Percentiles rank a stretch among this genome's conserved stretches.
Conservation (phyloP, 2,113 vertebrate species). For the Larimichthys crocea region DNA sequence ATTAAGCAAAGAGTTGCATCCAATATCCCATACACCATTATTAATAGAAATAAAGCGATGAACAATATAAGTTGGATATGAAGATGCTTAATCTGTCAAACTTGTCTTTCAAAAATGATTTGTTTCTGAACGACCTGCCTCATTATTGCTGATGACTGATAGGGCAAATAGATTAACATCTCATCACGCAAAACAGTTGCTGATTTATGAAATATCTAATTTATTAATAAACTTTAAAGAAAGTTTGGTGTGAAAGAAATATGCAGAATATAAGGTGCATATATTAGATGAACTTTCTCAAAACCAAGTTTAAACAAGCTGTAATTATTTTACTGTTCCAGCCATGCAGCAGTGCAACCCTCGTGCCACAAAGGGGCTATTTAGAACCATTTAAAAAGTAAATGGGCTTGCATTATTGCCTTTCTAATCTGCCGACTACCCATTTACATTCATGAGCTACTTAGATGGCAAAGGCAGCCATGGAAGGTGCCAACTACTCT, state of each 20-base stretch:
- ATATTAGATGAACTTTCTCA: background rate
- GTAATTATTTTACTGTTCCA: background rate
- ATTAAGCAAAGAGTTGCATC: slow-evolving; percentile 23
- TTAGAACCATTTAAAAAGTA: no score
- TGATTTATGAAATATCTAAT: slow-evolving; percentile 21
- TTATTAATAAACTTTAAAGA: slow-evolving; percentile 21
- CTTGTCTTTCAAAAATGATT: slow-evolving; percentile 51
- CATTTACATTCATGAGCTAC: no score
- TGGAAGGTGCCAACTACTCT: no score
- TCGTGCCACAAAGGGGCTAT: no score
- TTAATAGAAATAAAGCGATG: slow-evolving; percentile 35
- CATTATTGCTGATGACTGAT: slow-evolving; percentile 63
- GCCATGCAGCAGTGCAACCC: no score
- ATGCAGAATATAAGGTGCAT: background rate
- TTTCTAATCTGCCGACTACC: no score
- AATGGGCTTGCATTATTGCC: no score
- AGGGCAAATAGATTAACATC: slow-evolving; percentile 23
- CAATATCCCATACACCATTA: slow-evolving; percentile 22
- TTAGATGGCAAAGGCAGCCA: no score
- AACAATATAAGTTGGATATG: slow-evolving; percentile 10
- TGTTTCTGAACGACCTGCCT: slow-evolving; percentile 22
- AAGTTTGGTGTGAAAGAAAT: background rate
- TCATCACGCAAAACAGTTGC: background rate
- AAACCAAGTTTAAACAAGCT: background rate
- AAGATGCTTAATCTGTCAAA: slow-evolving; percentile 47